Evolutionary conservation across 2,113 vertebrate genomes (phyloP), one percentile per base, ranked within the genome.

Genomic region (Dunckerocampus dactyliophorus): DNA sequence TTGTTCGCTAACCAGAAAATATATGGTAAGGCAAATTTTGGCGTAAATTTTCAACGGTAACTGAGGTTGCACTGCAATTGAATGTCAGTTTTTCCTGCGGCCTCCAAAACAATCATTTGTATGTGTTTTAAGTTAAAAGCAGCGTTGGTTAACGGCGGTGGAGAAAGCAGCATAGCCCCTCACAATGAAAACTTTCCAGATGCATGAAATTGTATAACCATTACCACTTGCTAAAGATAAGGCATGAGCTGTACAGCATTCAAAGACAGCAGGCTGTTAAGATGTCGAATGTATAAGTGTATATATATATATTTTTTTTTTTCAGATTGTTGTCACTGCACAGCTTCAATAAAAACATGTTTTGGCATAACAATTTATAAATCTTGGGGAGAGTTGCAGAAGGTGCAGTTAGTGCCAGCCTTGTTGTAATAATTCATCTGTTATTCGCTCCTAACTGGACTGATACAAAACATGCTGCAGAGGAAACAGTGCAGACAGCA

Each of bases 321-420:
- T 72, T 55, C 34, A 45, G 72, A 69, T 63, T 66, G 74, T 75
- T 80, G 82, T 85, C 74, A 61, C 43, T 22, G 56, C 2, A 24
- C 28, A 31, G 50, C 66, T 55, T n/a, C 4, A 55, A 55, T 39
- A 59, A 71, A 80, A 82, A 79, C 82, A 79, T 37, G 63, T 50
- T 77, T 50, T 87, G 80, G 85, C 77, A 83, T 80, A 76, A 62
- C 74, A 75, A 84, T 83, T 87, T 83, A 84, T 81, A 80, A 62
- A 74, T 79, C 74, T 65, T 2, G 13, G 22, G 67, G 62, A 69
- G 73, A 69, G 73, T 69, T 75, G 66, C 62, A 76, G 67, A 78
- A 82, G 74, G 79, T 71, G 19, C 62, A 57, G 34, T 81, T 75
- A 62, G 62, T 79, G 74, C 59, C 58, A 37, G 63, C 69, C 80